phyloP scores from a whole-genome alignment of 2,797 vertebrate species.

The Tamandua tetradactyla region DNA sequence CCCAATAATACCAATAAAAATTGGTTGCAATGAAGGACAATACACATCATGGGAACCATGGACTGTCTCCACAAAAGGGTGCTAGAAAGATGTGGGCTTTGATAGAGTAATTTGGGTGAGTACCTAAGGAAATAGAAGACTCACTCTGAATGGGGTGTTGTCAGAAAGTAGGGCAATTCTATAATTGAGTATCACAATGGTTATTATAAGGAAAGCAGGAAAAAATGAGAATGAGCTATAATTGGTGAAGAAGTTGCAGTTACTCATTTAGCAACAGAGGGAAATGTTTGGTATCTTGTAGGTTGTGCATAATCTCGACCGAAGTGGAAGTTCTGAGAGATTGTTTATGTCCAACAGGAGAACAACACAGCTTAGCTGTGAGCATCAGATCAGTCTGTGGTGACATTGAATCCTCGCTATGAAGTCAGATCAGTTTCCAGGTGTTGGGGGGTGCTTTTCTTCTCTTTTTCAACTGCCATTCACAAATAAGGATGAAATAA shows the following conservation, averaged over 20 bases:
- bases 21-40: not conserved
- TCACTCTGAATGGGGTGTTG: not conserved
- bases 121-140: not conserved
- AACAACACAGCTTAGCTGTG: not conserved
- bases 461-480: constrained; percentile 6
- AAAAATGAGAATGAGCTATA: not conserved
- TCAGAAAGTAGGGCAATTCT: not conserved
- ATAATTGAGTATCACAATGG: not conserved
- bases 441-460: not conserved
- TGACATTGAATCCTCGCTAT: not conserved
- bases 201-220: not conserved
- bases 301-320: not conserved
- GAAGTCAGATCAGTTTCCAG: constrained; percentile 10
- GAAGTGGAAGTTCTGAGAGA: not conserved
- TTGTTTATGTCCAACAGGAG: not conserved
- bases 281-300: not conserved
- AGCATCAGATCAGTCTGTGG: not conserved
- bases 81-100: not conserved
- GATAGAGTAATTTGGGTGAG: not conserved
- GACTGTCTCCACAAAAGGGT: not conserved
- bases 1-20: not conserved
- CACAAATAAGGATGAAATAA: constrained; percentile 43
- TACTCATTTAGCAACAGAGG: not conserved
- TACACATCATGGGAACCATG: not conserved
- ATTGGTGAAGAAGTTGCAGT: not conserved